Percentiles rank a stretch among this genome's conserved stretches.
Evolutionary conservation across 2,797 vertebrate species (phyloP).

Genomic region (Malacoraja senta): DNA sequence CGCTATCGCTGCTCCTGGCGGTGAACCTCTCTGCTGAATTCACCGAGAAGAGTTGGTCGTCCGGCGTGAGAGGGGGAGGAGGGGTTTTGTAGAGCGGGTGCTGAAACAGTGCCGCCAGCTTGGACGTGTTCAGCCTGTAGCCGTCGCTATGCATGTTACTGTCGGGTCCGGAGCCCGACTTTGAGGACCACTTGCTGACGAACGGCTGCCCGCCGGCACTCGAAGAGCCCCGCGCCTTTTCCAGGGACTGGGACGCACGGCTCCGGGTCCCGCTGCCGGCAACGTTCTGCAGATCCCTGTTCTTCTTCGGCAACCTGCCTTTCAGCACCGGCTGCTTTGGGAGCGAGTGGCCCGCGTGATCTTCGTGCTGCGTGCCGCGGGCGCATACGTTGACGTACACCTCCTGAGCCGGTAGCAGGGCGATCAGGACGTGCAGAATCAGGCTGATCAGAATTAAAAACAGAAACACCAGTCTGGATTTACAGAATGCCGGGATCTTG

Average conservation of each 20-base stretch:
- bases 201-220: not conserved
- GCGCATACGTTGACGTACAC: not conserved
- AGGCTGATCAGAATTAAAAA: slow-evolving; percentile 47
- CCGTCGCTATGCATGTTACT: fast-evolving
- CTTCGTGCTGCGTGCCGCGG: not conserved
- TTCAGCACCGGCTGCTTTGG: fast-evolving
- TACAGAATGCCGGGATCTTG: slow-evolving; percentile 49
- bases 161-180: slow-evolving; percentile 38
- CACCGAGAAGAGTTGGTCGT: slow-evolving; percentile 65
- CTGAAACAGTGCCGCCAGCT: slow-evolving; percentile 60
- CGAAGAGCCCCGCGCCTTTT: fast-evolving
- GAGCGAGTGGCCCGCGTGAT: not conserved
- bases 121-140: slow-evolving; percentile 20
- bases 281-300: slow-evolving; percentile 52
- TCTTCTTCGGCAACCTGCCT: slow-evolving; percentile 42
- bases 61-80: slow-evolving; percentile 48
- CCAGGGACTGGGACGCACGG: slow-evolving; percentile 40
- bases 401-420: slow-evolving; percentile 41
- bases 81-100: slow-evolving; percentile 66
- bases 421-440: slow-evolving; percentile 46
- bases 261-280: slow-evolving; percentile 48
- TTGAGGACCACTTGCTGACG: slow-evolving; percentile 14
- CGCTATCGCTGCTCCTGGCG: slow-evolving; percentile 48
- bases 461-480: slow-evolving; percentile 48
- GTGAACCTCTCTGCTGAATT: slow-evolving; percentile 56